Conservation (phyloP, 1,140 invertebrate species). For the Anthonomus grandis region DNA sequence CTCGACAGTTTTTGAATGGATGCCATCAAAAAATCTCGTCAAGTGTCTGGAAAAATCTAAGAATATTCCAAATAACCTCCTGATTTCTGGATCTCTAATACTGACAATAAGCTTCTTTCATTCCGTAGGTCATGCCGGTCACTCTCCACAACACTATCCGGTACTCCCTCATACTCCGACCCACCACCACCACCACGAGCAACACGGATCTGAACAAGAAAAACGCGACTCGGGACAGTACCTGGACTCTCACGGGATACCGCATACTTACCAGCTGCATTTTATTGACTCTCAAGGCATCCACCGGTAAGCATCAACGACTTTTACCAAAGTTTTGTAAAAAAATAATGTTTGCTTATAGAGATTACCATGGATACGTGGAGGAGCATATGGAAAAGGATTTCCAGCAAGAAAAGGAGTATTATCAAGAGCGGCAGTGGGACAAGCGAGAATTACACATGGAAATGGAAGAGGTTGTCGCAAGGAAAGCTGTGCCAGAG, state of each 20-base stretch:
- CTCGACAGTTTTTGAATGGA: background rate
- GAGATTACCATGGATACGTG: constrained; percentile 43
- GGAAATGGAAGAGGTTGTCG: constrained; percentile 16
- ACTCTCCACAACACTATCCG: constrained; percentile 39
- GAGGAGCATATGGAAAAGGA: constrained; percentile 26
- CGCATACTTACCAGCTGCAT: constrained; percentile 43
- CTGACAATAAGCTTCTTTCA: too few relatives aligned
- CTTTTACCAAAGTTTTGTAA: background rate
- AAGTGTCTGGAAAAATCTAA: too few relatives aligned
- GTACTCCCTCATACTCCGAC: constrained; percentile 40
- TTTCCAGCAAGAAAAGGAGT: constrained; percentile 18
- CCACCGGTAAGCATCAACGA: constrained; percentile 23
- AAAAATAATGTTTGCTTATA: constrained; percentile 3
- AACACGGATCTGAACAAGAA: constrained; percentile 29
- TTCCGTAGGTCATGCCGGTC: constrained; percentile 9
- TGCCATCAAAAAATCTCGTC: too few relatives aligned
- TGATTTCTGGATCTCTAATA: too few relatives aligned
- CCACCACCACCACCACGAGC: constrained; percentile 32
- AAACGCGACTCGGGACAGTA: constrained; percentile 40
- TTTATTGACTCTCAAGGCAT: constrained; percentile 46
- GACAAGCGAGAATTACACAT: constrained; percentile 26
- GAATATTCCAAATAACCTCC: too few relatives aligned
- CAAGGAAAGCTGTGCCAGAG: constrained; percentile 14
- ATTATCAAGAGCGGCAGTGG: constrained; percentile 21
- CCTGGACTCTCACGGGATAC: constrained; percentile 42